A percentile compares a stretch with the other conserved stretches of the same genome.
Conservation (phyloP, 2,888 invertebrate species). For the Thera britannica region DNA sequence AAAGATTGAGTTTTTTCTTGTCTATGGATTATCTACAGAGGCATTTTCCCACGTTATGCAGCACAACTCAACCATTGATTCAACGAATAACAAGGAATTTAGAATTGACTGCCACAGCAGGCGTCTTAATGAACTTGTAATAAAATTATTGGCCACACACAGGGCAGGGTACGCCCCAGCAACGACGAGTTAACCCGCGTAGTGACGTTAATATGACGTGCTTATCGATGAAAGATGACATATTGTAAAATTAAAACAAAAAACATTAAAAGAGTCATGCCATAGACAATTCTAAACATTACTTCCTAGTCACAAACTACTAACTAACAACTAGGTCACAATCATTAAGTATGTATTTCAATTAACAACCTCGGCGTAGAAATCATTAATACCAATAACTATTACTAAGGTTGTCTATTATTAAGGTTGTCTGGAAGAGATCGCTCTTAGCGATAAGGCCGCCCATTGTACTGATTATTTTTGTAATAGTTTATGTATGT, state of each 20-base stretch:
- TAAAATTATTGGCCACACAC: conserved; percentile 84
- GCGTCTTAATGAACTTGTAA: conserved; percentile 82
- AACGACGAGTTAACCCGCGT: conserved; percentile 74
- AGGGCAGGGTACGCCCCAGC: conserved; percentile 79
- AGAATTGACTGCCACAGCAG: conserved; percentile 64
- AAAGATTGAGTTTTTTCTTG: too few species aligned
- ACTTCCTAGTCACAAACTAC: too few species aligned
- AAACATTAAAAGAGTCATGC: background rate
- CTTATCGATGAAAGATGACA: conserved; percentile 23
- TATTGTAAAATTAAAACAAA: background rate
- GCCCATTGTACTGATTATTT: too few species aligned
- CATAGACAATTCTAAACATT: too few species aligned
- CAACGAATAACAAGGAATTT: conserved; percentile 56
- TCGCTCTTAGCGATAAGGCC: too few species aligned
- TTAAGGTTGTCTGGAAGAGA: too few species aligned
- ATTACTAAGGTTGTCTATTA: too few species aligned
- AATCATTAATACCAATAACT: too few species aligned
- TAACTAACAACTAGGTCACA: too few species aligned
- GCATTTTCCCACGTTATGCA: background rate
- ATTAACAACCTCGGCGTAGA: too few species aligned
- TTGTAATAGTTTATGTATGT: too few species aligned
- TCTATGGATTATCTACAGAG: background rate
- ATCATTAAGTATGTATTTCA: too few species aligned
- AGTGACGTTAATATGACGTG: conserved; percentile 51
- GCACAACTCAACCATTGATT: conserved; percentile 26